Percentiles rank a stretch among this genome's conserved stretches.
Evolutionary conservation across 1,140 invertebrate genomes (phyloP).

Genomic region (Diorhabda sublineata): DNA sequence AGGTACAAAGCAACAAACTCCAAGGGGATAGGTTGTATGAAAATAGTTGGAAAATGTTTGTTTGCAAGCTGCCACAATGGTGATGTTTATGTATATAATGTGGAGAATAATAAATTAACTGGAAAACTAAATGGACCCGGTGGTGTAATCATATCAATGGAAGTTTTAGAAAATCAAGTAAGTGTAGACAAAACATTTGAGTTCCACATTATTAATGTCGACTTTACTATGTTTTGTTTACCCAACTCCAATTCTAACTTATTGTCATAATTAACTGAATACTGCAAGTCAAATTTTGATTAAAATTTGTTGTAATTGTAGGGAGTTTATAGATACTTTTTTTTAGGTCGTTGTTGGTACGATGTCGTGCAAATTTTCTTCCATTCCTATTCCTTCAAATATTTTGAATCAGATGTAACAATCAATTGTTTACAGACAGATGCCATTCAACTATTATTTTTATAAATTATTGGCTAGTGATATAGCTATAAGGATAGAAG

Average conservation of each 20-base stretch:
- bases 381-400: conserved; percentile 27
- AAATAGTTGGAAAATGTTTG: conserved; percentile 48
- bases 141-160: conserved; percentile 54
- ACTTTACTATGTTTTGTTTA: not conserved
- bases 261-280: not conserved
- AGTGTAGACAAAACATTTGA: conserved; percentile 11
- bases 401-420: conserved; percentile 17
- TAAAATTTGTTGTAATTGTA: too few relatives aligned
- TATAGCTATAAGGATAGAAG: too few relatives aligned
- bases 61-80: conserved; percentile 57
- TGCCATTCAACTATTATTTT: too few relatives aligned
- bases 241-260: not conserved
- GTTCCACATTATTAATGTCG: not conserved
- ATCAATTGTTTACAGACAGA: too few relatives aligned
- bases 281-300: not conserved
- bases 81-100: conserved; percentile 54
- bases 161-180: conserved; percentile 51
- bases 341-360: conserved; percentile 37
- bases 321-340: not conserved
- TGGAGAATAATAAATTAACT: conserved; percentile 40
- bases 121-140: conserved; percentile 52
- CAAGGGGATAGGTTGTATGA: conserved; percentile 53
- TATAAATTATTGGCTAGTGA: too few relatives aligned
- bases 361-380: conserved; percentile 32
- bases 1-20: conserved; percentile 49